Conservation (phyloP, 1,140 invertebrate genomes). For the Bombus superbus region DNA sequence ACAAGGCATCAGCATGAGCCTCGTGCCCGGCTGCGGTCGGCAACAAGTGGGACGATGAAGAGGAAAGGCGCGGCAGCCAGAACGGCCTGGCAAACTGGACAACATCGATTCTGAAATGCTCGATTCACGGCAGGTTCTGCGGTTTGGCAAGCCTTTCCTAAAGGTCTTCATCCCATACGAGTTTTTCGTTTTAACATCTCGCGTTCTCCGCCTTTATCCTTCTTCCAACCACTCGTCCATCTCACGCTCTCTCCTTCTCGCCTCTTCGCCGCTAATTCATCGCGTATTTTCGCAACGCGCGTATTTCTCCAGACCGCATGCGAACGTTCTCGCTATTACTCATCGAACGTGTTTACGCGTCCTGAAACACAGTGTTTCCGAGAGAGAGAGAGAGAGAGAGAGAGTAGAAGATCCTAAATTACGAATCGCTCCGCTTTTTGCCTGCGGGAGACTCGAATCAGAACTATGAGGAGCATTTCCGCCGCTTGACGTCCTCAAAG, state of each 20-base stretch:
- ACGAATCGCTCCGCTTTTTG: not conserved
- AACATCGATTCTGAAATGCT: conserved; percentile 59
- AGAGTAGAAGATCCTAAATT: conserved; percentile 2
- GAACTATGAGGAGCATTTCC: conserved; percentile 71
- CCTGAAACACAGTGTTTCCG: not conserved
- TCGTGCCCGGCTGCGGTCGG: conserved; percentile 77
- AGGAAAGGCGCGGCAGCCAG: conserved; percentile 65
- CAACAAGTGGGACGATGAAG: conserved; percentile 61
- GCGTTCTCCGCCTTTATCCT: not conserved
- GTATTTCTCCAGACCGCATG: not conserved
- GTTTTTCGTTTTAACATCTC: conserved; percentile 31
- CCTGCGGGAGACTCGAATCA: not conserved
- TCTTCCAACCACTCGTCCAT: not conserved
- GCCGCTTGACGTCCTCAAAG: conserved; percentile 46
- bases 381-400: not conserved
- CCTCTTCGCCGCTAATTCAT: not conserved
- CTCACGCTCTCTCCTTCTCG: not conserved
- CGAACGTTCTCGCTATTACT: not conserved
- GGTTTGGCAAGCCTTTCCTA: conserved; percentile 50
- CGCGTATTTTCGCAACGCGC: not conserved
- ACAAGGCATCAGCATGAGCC: conserved; percentile 81
- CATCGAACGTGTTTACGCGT: not conserved
- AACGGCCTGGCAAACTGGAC: conserved; percentile 34
- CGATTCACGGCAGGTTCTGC: conserved; percentile 65
- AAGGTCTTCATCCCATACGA: conserved; percentile 35